Conservation (phyloP, 2,888 invertebrate genomes). For the Sipha maydis region DNA sequence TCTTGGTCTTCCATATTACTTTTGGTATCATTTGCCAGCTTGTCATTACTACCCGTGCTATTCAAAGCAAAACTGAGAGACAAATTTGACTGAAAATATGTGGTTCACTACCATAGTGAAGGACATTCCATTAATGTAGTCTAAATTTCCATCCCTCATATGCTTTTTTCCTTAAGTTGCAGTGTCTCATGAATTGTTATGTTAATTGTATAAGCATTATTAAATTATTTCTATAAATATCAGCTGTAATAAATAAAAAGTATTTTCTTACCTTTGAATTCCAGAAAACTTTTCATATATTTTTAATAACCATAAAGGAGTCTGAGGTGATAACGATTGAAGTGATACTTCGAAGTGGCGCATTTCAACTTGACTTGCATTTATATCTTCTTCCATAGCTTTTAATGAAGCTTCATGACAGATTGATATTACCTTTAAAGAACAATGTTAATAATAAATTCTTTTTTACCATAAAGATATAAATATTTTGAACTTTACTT, state of each 20-base stretch:
- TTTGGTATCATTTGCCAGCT: slow-evolving; percentile 80
- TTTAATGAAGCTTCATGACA: slow-evolving; percentile 92
- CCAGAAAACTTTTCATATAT: slow-evolving; percentile 76
- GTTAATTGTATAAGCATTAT: neutral
- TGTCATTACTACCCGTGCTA: slow-evolving; percentile 89
- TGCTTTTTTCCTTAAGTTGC: slow-evolving; percentile 31
- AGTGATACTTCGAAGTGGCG: slow-evolving; percentile 81
- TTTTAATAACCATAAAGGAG: slow-evolving; percentile 76
- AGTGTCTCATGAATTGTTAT: slow-evolving; percentile 38
- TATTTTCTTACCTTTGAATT: slow-evolving; percentile 48
- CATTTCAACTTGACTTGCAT: slow-evolving; percentile 73
- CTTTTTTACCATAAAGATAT: neutral
- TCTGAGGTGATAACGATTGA: slow-evolving; percentile 79
- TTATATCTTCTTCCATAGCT: slow-evolving; percentile 76
- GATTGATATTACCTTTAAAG: slow-evolving; percentile 74
- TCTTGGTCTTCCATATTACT: slow-evolving; percentile 87
- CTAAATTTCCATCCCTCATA: slow-evolving; percentile 1
- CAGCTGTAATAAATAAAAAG: slow-evolving; percentile 17
- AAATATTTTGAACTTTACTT: slow-evolving; percentile 72
- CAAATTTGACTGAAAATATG: slow-evolving; percentile 75
- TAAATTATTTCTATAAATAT: slow-evolving; percentile 32
- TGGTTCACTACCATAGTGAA: slow-evolving; percentile 47
- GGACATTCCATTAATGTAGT: slow-evolving; percentile 58
- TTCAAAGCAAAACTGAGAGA: slow-evolving; percentile 82
- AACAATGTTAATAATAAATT: neutral